These are phyloP conservation scores for Penaeus japonicus DNA, from an alignment of 1,140 invertebrate genomes.

Conservation along the genomic window DNA sequence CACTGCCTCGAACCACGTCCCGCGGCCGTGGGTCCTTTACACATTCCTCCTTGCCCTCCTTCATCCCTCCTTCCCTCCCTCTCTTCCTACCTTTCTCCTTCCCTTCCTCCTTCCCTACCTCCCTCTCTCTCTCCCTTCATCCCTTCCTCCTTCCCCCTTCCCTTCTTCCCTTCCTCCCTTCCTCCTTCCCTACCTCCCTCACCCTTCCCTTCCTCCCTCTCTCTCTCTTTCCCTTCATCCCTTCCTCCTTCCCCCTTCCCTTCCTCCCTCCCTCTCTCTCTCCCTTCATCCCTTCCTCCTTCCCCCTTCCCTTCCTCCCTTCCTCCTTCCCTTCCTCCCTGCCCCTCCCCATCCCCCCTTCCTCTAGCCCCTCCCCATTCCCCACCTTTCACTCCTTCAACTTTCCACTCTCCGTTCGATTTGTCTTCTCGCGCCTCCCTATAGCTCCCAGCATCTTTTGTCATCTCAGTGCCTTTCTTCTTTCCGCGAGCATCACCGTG, in stretches of 20 bases:
- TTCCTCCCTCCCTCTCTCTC: too few species aligned
- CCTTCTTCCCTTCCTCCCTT: background rate
- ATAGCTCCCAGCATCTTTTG: background rate
- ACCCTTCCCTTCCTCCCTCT: background rate
- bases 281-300: background rate
- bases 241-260: background rate
- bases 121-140: too few species aligned
- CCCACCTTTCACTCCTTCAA: background rate
- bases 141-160: too few species aligned
- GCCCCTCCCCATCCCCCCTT: background rate
- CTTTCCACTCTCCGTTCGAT: background rate
- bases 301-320: background rate
- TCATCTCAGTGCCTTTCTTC: background rate
- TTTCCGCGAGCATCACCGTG: background rate
- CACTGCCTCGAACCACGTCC: too few species aligned
- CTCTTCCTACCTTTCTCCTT: too few species aligned
- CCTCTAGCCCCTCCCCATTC: background rate
- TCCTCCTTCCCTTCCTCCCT: background rate
- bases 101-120: rapidly evolving
- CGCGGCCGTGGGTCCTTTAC: too few species aligned
- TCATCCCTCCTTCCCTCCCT: too few species aligned
- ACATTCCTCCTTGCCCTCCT: too few species aligned
- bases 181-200: background rate
- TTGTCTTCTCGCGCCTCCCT: background rate
- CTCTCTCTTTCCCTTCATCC: background rate